Conservation (phyloP, 2,888 invertebrate species). For the Drosophila stalkeri region DNA sequence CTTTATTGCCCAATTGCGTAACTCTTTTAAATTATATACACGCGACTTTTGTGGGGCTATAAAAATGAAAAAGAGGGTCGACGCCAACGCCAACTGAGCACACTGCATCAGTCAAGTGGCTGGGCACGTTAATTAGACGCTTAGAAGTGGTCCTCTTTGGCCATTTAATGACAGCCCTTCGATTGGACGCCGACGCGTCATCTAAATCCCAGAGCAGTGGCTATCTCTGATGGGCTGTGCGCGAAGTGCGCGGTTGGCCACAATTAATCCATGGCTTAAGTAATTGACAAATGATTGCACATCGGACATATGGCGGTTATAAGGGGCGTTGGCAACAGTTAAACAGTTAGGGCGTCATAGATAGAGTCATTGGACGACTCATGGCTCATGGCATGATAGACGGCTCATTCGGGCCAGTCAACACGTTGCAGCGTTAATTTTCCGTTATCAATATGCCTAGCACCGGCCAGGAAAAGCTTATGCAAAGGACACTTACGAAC, state of each 20-base stretch:
- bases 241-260: slow-evolving; percentile 19
- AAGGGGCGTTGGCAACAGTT: slow-evolving; percentile 29
- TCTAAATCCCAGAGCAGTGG: slow-evolving; percentile 14
- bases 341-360: slow-evolving; percentile 16
- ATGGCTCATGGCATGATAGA: neutral
- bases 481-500: slow-evolving; percentile 47
- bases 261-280: slow-evolving; percentile 75
- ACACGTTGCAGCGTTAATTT: slow-evolving; percentile 6
- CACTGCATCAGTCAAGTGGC: slow-evolving; percentile 44
- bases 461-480: slow-evolving; percentile 44
- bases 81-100: slow-evolving; percentile 40
- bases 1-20: slow-evolving; percentile 39
- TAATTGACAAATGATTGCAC: slow-evolving; percentile 79
- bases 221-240: slow-evolving; percentile 67
- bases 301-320: slow-evolving; percentile 53
- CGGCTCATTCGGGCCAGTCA: slow-evolving; percentile 16
- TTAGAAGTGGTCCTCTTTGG: slow-evolving; percentile 24
- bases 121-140: slow-evolving; percentile 63
- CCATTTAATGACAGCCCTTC: slow-evolving; percentile 64
- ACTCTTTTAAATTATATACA: slow-evolving; percentile 38
- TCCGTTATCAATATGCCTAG: slow-evolving; percentile 45
- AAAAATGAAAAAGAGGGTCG: slow-evolving; percentile 51
- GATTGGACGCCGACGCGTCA: slow-evolving; percentile 38
- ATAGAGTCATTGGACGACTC: slow-evolving; percentile 11
- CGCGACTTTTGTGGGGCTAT: slow-evolving; percentile 35